Conservation (phyloP, 2,797 vertebrate species). For the Arremon aurantiirostris region DNA sequence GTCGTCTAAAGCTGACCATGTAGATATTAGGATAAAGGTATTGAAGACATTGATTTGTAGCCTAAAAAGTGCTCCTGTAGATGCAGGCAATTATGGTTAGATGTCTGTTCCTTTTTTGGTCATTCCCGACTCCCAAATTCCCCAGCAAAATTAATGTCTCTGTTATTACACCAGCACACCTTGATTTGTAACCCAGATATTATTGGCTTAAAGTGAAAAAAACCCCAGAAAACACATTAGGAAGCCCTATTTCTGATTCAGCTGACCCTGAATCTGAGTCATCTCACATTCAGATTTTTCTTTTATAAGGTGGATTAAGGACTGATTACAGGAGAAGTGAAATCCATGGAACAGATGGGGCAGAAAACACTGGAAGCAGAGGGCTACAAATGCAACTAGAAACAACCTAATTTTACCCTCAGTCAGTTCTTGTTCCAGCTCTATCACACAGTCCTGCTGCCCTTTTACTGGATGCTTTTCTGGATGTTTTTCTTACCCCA, state of each 20-base stretch:
- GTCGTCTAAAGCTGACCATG: neutral
- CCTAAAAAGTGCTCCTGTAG: neutral
- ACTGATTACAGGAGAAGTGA: neutral
- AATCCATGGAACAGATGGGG: neutral
- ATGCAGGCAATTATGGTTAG: neutral
- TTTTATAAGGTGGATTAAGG: neutral
- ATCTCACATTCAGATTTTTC: neutral
- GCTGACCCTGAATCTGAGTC: neutral
- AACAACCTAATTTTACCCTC: neutral
- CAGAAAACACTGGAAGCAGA: neutral
- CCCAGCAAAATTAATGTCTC: neutral
- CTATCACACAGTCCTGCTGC: neutral
- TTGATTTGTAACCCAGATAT: neutral
- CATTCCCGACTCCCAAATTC: accelerated
- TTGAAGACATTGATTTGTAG: neutral
- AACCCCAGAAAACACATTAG: accelerated
- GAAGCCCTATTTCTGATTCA: neutral
- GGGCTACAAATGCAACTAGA: neutral
- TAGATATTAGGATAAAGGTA: neutral
- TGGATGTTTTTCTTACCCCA: neutral
- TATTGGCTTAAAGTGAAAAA: neutral
- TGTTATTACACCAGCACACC: neutral
- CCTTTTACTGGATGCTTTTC: neutral
- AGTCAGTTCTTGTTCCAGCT: neutral
- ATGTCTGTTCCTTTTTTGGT: neutral